A percentile compares a stretch with the other conserved stretches of the same genome.
Evolutionary conservation across 2,797 vertebrate species (phyloP).

Genomic region (Epinephelus malabaricus): DNA sequence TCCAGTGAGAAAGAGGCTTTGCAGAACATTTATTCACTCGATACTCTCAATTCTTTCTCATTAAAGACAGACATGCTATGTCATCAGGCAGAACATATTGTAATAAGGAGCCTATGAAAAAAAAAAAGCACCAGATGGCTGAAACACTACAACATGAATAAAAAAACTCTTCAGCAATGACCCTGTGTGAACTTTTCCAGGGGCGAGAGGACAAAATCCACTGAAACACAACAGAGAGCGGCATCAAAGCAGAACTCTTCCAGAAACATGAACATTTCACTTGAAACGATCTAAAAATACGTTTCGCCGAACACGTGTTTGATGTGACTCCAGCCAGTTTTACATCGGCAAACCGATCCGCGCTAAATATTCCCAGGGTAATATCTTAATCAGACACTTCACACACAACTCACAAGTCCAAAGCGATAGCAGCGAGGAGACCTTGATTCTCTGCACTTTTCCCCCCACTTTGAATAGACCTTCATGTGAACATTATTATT

Average conservation of each 20-base stretch:
- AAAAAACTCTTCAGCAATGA: background rate
- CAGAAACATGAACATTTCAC: conserved; percentile 27
- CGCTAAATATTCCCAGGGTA: conserved; percentile 41
- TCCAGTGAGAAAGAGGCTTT: no score
- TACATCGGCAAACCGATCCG: conserved; percentile 21
- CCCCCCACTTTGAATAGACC: conserved; percentile 61
- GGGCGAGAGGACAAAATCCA: background rate
- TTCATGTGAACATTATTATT: conserved; percentile 73
- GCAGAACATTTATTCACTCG: background rate
- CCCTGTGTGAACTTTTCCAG: conserved; percentile 23
- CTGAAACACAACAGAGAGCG: background rate
- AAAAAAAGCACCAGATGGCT: conserved; percentile 33
- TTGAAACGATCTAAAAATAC: conserved; percentile 36
- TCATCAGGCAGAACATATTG: conserved; percentile 1
- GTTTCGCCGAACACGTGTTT: conserved; percentile 1
- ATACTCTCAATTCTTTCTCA: background rate
- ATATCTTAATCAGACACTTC: conserved; percentile 47
- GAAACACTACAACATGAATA: background rate
- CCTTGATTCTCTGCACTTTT: conserved; percentile 48
- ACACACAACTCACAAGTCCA: conserved; percentile 26
- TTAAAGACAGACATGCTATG: background rate
- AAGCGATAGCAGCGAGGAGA: conserved; percentile 32
- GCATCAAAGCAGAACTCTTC: conserved; percentile 28
- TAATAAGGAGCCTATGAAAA: background rate
- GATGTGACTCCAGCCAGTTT: conserved; percentile 30